Evolutionary conservation across 2,797 vertebrate genomes (phyloP).

Genomic region (Neoniphon sammara): DNA sequence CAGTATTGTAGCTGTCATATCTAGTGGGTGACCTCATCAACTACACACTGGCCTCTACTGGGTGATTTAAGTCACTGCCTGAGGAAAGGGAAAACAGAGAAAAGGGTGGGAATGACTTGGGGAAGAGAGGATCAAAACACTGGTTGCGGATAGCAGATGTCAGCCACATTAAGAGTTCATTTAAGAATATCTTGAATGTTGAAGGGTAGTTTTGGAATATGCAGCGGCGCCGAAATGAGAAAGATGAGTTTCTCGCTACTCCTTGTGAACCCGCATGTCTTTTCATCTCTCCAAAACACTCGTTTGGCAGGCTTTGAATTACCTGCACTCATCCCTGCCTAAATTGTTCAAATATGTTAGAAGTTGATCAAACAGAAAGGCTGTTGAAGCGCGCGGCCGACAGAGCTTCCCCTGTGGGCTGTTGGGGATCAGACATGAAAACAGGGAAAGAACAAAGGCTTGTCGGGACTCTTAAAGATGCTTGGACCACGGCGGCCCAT

Average conservation of each 20-base stretch:
- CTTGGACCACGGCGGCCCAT: constrained; percentile 56
- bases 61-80: constrained; percentile 48
- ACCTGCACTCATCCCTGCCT: constrained; percentile 66
- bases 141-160: constrained; percentile 48
- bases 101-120: constrained; percentile 21
- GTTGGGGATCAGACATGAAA: constrained; percentile 71
- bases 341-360: constrained; percentile 74
- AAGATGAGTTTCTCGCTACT: constrained; percentile 15
- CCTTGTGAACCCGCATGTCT: constrained; percentile 30
- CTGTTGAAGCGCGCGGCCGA: constrained; percentile 34
- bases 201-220: constrained; percentile 43
- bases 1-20: constrained; percentile 27
- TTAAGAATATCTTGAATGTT: constrained; percentile 41
- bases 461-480: constrained; percentile 67
- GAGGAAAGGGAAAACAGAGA: constrained; percentile 16
- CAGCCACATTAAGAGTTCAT: constrained; percentile 42
- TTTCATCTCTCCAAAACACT: constrained; percentile 53
- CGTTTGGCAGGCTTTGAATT: constrained; percentile 66
- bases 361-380: constrained; percentile 73
- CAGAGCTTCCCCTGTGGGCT: constrained; percentile 65
- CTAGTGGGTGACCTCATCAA: constrained; percentile 56
- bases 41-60: constrained; percentile 75
- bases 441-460: constrained; percentile 73
- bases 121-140: constrained; percentile 15
- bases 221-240: constrained; percentile 34